Base-by-base conservation (phyloP, 2,113 vertebrate genomes). In the Amphilophus citrinellus region DNA sequence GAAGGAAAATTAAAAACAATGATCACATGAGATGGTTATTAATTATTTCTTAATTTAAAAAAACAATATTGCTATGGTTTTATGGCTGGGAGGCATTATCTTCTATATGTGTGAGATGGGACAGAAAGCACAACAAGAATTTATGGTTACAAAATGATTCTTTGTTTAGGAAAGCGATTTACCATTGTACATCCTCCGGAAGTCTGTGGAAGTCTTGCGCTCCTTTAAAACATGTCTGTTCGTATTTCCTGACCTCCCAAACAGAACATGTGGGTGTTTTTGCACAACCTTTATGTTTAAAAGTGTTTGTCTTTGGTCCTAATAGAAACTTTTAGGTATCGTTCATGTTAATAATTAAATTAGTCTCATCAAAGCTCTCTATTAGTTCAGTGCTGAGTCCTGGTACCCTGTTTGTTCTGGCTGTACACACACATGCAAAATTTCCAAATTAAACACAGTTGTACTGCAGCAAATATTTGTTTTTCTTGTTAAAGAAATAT, bases 341-440 rank as follows among this genome's bases (percentile, higher is more conserved):
- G 59, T 77, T 66, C 59, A 80, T 60, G 77, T 85, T 86, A 83
- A 78, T 90, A 44, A 88, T 84, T 78, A 80, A 18, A 39, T 17
- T 9, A 17, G 62, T 66, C 24, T 76, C 44, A 78, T 78, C 42
- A 75, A 24, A 85, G 62, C 10, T 10, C 0, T 75, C 10, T 75
- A 47, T 83, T 90, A 83, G 73, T 42, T 8, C 47, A 35, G 37
- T 44, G 7, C 2, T 47, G 44, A 77, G 27, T 59, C 39, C 47
- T 0, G 20, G 14, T 24, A 14, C 39, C 30, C 10, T 85, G 83
- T 90, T 80, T 88, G 73, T 20, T 81, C 32, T 30, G 42, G 50
- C 24, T 11, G 24, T 5, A 20, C 44, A 50, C 32, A 27, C 3
- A 22, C 47, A 27, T 27, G 27, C 27, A 14, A 32, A 73, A 24